phyloP scores from a whole-genome alignment of 1,140 invertebrate genomes.

The Diploscapter pachys region DNA sequence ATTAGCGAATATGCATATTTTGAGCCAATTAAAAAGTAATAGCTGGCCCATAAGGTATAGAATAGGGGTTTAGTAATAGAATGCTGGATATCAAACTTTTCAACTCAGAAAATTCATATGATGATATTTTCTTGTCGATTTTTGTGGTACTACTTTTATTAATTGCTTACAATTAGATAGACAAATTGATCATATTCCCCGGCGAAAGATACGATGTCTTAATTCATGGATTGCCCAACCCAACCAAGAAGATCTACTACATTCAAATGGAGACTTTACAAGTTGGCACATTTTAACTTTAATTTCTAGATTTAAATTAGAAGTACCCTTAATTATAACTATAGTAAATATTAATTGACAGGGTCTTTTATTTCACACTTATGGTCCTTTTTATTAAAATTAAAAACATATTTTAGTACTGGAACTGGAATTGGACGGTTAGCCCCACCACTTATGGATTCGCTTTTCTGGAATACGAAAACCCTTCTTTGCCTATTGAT shows the following conservation, averaged over 20 bases:
- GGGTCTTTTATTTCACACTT: no score
- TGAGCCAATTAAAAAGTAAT: no score
- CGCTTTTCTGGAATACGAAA: conserved; percentile 50
- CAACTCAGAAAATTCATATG: no score
- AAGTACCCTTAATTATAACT: not conserved
- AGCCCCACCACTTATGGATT: conserved; percentile 34
- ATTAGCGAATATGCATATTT: no score
- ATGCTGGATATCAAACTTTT: no score
- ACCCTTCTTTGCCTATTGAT: conserved; percentile 13
- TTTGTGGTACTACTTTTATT: no score
- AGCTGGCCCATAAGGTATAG: no score
- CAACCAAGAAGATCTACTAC: conserved; percentile 41
- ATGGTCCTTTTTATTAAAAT: no score
- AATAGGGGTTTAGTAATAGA: no score
- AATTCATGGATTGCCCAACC: conserved; percentile 43
- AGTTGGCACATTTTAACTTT: not conserved
- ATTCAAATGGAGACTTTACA: no score
- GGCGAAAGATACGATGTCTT: conserved; percentile 56
- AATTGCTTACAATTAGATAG: conserved; percentile 16
- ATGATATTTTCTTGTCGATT: no score
- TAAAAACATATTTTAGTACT: conserved; percentile 43
- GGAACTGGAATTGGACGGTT: conserved; percentile 47
- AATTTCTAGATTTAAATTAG: not conserved
- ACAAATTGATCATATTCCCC: conserved; percentile 51
- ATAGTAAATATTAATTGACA: no score